These are phyloP conservation scores for Atherinosoma microstoma DNA, from an alignment of 2,797 vertebrate genomes.

Conservation along the genomic window DNA sequence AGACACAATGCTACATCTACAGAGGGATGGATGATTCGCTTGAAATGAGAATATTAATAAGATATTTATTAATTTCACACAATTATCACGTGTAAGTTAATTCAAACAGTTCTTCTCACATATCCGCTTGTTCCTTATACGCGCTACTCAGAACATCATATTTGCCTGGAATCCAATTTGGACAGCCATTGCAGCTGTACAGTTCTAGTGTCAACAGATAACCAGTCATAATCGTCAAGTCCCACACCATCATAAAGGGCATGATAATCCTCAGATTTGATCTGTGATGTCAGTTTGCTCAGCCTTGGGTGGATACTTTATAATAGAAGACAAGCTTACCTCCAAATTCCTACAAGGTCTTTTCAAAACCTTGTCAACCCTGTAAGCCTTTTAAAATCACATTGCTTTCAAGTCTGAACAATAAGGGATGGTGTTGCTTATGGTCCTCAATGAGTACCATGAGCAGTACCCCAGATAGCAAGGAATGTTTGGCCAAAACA, in stretches of 20 bases:
- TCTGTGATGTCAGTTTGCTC: conserved; percentile 28
- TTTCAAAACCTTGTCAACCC: conserved; percentile 22
- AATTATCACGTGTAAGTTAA: conserved; percentile 19
- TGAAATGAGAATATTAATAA: conserved; percentile 9
- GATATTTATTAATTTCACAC: conserved; percentile 14
- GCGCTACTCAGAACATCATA: background rate
- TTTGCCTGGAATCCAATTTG: background rate
- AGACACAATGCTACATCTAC: conserved; percentile 21
- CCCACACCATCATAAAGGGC: conserved; percentile 5
- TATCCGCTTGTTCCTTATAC: conserved; percentile 11
- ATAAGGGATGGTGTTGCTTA: conserved; percentile 30
- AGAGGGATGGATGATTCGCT: background rate
- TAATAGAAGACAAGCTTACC: conserved; percentile 23
- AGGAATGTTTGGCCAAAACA: background rate
- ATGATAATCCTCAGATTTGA: conserved; percentile 21
- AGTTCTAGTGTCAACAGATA: background rate
- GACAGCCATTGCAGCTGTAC: background rate
- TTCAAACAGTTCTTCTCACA: background rate
- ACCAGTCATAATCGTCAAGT: conserved; percentile 4
- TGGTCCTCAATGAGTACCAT: conserved; percentile 19
- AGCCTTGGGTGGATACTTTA: conserved; percentile 9
- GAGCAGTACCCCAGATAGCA: background rate
- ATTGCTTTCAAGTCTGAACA: conserved; percentile 29
- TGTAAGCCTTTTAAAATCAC: conserved; percentile 29
- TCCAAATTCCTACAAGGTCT: conserved; percentile 43